Percentiles rank a stretch among this genome's conserved stretches.
Evolutionary conservation across 2,797 vertebrate species (phyloP).

Genomic region (Sebastes cheni): DNA sequence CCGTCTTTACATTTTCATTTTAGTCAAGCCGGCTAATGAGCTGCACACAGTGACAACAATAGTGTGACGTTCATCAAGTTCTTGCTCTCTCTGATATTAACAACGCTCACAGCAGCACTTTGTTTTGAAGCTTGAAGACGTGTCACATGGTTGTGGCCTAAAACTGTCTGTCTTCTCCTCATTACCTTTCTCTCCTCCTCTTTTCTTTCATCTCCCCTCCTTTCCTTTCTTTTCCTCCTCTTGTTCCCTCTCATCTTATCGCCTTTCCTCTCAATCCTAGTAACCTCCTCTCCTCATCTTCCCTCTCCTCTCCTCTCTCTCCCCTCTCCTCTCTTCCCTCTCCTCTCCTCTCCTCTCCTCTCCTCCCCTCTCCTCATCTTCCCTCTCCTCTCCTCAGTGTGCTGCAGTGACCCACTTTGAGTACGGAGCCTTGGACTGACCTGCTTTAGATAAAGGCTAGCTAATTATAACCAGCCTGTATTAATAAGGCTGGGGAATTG

Average conservation of each 20-base stretch:
- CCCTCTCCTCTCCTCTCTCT: background rate
- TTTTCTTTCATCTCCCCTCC: background rate
- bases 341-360: background rate
- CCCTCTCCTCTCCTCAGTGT: slow-evolving; percentile 16
- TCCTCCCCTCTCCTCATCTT: background rate
- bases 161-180: slow-evolving; percentile 15
- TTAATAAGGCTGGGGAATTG: slow-evolving; percentile 76
- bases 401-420: slow-evolving; percentile 82
- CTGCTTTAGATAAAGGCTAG: slow-evolving; percentile 80
- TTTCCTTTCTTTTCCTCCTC: background rate
- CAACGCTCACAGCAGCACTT: background rate
- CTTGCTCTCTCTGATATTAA: background rate
- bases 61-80: slow-evolving; percentile 1
- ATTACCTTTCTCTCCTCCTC: background rate
- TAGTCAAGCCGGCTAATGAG: background rate
- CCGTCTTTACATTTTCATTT: background rate
- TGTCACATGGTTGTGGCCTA: slow-evolving; percentile 7
- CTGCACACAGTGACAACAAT: background rate
- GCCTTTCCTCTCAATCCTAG: background rate
- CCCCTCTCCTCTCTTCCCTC: slow-evolving; percentile 7
- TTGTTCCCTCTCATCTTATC: background rate
- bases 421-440: slow-evolving; percentile 72
- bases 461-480: slow-evolving; percentile 81
- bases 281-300: background rate
- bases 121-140: background rate